phyloP scores from a whole-genome alignment of 2,113 vertebrate species.

The Hippocampus comes region DNA sequence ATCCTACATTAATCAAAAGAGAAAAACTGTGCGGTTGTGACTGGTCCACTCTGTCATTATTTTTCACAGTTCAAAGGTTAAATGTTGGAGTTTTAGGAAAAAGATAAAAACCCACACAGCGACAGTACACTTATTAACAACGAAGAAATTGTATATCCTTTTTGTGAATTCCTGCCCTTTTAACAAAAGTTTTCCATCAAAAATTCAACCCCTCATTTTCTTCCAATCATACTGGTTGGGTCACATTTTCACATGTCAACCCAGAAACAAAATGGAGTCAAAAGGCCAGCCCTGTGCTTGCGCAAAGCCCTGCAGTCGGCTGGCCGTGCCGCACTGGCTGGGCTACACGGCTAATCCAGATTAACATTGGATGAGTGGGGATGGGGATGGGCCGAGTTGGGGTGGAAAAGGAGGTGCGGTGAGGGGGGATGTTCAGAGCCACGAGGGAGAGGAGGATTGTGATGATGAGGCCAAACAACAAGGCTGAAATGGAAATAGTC shows the following conservation, averaged over 20 bases:
- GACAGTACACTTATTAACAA: not conserved
- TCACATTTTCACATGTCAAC: slow-evolving; percentile 28
- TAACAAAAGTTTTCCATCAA: not conserved
- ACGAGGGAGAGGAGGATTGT: slow-evolving; percentile 37
- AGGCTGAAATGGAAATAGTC: slow-evolving; percentile 3
- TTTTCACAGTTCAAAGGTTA: not conserved
- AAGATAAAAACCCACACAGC: not conserved
- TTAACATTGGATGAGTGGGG: slow-evolving; percentile 59
- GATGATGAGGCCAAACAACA: slow-evolving; percentile 32
- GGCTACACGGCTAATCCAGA: slow-evolving; percentile 68
- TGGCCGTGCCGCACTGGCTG: slow-evolving; percentile 43
- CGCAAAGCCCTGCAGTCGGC: slow-evolving; percentile 25
- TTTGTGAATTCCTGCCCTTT: not conserved
- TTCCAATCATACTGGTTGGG: not conserved
- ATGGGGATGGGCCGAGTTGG: not conserved
- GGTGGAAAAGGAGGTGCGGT: not conserved
- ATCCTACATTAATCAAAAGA: not conserved
- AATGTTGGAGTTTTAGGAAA: not conserved
- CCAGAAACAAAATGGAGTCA: slow-evolving; percentile 64
- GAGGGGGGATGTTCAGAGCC: not conserved
- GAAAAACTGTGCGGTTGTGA: not conserved
- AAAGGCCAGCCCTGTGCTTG: slow-evolving; percentile 43
- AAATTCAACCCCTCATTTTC: not conserved
- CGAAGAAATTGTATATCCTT: not conserved
- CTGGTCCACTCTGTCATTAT: not conserved